Evolutionary conservation across 1,140 invertebrate genomes (phyloP).

Genomic region (Trialeurodes vaporariorum): DNA sequence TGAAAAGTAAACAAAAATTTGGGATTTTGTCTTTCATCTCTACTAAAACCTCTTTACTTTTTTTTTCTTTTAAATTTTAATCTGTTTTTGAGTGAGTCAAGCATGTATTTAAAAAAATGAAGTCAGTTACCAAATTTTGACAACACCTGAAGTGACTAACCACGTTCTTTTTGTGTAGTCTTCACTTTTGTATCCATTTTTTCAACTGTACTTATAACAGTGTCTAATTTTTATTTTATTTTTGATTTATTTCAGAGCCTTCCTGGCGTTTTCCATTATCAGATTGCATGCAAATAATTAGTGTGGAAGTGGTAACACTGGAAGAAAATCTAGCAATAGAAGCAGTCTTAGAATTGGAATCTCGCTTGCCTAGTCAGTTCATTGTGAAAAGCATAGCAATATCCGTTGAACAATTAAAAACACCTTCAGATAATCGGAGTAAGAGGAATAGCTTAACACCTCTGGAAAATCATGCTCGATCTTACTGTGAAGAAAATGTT

Average conservation of each 20-base stretch:
- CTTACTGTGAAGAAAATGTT: background rate
- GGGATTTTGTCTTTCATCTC: no score
- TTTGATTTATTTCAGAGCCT: background rate
- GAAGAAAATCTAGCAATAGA: constrained; percentile 12
- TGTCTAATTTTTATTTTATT: background rate
- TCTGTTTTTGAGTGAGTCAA: no score
- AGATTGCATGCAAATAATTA: background rate
- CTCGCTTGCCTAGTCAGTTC: constrained; percentile 9
- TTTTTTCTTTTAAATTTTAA: no score
- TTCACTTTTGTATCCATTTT: no score
- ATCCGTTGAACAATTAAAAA: constrained; percentile 9
- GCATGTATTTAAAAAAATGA: no score
- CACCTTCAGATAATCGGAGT: background rate
- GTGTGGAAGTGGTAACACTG: background rate
- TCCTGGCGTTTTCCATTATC: background rate
- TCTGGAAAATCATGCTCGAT: background rate
- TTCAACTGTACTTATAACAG: background rate
- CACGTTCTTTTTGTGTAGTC: no score
- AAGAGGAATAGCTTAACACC: background rate
- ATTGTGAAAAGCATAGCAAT: background rate
- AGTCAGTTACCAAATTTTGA: no score
- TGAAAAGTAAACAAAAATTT: no score
- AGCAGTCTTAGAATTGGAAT: constrained; percentile 8
- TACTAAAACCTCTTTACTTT: no score
- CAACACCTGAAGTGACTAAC: no score